Base-by-base conservation (phyloP, 2,888 invertebrate genomes). In the Calliopum simillimum region DNA sequence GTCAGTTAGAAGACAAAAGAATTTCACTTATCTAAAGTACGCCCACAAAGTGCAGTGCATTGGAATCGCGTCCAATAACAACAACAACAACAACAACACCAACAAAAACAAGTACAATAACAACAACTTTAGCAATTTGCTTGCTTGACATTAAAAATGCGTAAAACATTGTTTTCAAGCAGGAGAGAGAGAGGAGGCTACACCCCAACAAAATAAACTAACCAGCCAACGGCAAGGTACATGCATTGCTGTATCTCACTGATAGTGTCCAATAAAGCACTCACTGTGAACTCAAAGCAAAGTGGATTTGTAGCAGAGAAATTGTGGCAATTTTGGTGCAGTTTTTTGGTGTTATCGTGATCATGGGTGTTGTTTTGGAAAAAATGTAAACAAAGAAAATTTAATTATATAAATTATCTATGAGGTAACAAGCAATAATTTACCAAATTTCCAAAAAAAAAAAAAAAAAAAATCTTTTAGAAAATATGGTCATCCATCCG, bases 101-200 rank as follows among this genome's bases (percentile, higher is more conserved):
- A 66, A 58, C 1, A 16, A 59, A 23, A 70, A 73, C 71, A 61
- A 59, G 76, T 80, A 81, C 79, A 79, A 76, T 76, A 76, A 76
- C 76, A 76, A 78, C 78, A 78, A 79, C 79, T 78, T 78, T 82
- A 82, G 81, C 83, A 82, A 82, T 82, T 82, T 82, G 82, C 82
- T 82, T 78, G 82, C 79, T 82, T 83, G 83, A 83, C 82, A 83
- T 82, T 82, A 78, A 80, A 82, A 82, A 82, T 83, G 82, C 80
- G 80, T 77, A 59, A 67, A 67, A 67, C 80, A 78, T 78, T 76
- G 76, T 75, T 62, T 67, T 53, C 43, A 51, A 58, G 56, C 46
- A 55, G 51, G 61, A 55, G 68, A 63, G 41, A 43, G 61, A 55
- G 68, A 63, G 41, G 41, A 63, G 49, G 51, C 51, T 46, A 66